phyloP scores from a whole-genome alignment of 2,888 invertebrate species.

The Lasioglossum malachurum region DNA sequence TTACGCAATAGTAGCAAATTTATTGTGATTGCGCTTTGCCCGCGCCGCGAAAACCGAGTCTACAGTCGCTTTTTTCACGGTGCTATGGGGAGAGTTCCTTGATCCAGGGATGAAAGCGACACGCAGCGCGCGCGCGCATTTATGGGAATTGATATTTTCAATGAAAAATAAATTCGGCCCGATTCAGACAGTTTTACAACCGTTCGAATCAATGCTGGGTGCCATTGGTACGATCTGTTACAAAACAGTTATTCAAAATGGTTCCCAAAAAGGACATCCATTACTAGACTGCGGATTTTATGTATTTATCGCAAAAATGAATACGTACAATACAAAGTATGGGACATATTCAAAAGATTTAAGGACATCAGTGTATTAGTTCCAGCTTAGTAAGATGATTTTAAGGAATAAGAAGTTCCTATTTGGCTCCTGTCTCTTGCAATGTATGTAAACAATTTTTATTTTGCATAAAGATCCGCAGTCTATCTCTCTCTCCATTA shows the following conservation, averaged over 20 bases:
- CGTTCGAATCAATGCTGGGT: neutral
- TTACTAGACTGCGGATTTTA: no score
- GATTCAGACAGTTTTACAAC: conserved; percentile 7
- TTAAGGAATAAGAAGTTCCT: no score
- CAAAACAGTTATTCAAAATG: neutral
- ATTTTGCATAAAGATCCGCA: no score
- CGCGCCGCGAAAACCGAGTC: conserved; percentile 48
- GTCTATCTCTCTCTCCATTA: no score
- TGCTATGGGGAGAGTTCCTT: conserved; percentile 27
- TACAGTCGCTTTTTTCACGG: conserved; percentile 40
- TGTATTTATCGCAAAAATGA: no score
- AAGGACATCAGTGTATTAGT: no score
- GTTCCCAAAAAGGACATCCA: neutral
- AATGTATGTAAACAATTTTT: no score
- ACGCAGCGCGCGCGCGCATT: conserved; percentile 31
- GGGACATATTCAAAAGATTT: no score
- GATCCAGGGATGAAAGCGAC: conserved; percentile 51
- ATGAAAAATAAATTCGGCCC: conserved; percentile 59
- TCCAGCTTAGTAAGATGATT: no score
- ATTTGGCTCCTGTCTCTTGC: no score
- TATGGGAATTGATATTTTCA: conserved; percentile 62
- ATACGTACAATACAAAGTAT: no score
- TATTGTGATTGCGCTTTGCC: conserved; percentile 77
- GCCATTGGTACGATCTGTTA: neutral
- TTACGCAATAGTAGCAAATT: conserved; percentile 76